Conservation (phyloP, 2,797 vertebrate species). For the Sardinella longiceps region DNA sequence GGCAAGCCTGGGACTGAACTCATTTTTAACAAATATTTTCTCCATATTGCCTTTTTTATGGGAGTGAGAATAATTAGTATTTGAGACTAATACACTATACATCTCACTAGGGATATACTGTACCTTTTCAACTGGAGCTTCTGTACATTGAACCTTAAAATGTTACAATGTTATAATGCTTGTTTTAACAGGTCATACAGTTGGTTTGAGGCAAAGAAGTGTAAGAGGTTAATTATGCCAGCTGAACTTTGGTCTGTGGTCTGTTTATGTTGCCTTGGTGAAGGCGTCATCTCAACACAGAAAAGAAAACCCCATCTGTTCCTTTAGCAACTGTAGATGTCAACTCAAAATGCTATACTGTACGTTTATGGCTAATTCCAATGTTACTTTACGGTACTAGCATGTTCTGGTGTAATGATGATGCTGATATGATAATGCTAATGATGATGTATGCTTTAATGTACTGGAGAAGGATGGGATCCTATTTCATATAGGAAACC, state of each 20-base stretch:
- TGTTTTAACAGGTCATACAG: not conserved
- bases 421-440: too few species aligned
- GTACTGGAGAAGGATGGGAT: too few species aligned
- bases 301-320: not conserved
- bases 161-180: too few species aligned
- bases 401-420: too few species aligned
- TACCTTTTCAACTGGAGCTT: not conserved
- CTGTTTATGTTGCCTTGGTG: constrained; percentile 20
- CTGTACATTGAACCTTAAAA: not conserved
- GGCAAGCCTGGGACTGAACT: not conserved
- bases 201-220: not conserved
- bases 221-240: not conserved
- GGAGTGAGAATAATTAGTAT: not conserved
- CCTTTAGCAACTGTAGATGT: not conserved
- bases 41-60: not conserved
- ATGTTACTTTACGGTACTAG: too few species aligned
- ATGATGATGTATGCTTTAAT: not conserved
- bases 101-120: not conserved
- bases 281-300: not conserved
- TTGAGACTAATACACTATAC: not conserved
- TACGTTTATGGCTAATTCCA: too few species aligned
- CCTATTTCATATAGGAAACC: not conserved
- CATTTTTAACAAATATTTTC: not conserved
- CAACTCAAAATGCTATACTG: too few species aligned
- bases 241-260: constrained; percentile 13